Base-by-base conservation (phyloP, 2,113 vertebrate genomes). In the Progne subis region DNA sequence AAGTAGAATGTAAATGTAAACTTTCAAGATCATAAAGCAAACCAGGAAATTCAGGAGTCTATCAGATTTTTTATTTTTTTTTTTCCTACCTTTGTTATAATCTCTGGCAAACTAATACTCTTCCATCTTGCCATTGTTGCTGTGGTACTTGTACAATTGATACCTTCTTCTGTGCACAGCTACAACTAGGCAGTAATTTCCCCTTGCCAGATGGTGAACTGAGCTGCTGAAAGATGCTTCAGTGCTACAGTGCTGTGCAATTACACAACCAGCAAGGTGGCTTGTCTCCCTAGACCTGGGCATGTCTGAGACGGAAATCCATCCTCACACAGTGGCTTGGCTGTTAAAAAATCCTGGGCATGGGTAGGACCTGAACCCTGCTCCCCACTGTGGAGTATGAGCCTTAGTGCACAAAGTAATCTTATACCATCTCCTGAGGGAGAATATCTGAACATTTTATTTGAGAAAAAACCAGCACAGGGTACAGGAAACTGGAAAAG, bases 11-110 rank as follows among this genome's bases (percentile, higher is more conserved):
- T 41, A 94, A 92, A 85, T 71, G 75, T 41, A 76, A 52, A 43
- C 9, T 10, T 96, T 86, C 82, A 94, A 95, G 61, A 90, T 70
- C n/a, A 81, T 43, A 72, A 87, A 29, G 29, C 20, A 92, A 82
- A 94, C 14, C 59, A 95, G 63, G 68, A 65, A 79, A 34, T 86
- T 69, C 31, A 69, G 25, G 21, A 84, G 25, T 43, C 4, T 37
- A 25, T 53, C 25, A 69, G 19, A 44, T 70, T 64, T 47, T 83
- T 71, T 41, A 5, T 21, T 18, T 39, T 49, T 34, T 61, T 44
- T 29, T 5, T 57, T 72, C 1, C 43, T 53, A 9, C 49, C 29
- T 87, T 71, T 21, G 20, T 61, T 68, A 70, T 47, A 10, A 21
- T 57, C 21, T 70, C 47, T 67, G n/a, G 18, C n/a, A 61, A 69